Base-by-base conservation (phyloP, 2,888 invertebrate species). In the Hirtodrosophila alboralis region DNA sequence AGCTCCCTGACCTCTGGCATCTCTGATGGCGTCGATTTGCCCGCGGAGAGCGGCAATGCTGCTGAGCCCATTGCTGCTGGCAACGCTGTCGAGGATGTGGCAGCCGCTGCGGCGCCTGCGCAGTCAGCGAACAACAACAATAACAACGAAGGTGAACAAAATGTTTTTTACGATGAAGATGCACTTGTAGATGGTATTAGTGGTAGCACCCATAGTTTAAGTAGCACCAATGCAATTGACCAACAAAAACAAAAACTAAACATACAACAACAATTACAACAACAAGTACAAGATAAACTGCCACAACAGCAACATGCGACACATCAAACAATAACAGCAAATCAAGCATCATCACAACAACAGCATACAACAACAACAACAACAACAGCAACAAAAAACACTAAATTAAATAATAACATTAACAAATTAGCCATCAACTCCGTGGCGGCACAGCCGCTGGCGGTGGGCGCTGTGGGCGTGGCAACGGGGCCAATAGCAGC, bases 131-230 rank as follows among this genome's bases (percentile, higher is more conserved):
- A 65, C 56, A 81, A 80, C 56, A 86, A 76, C 77, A 87, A 76
- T 75, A 89, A 85, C 80, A 88, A 81, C 81, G 91, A 90, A 89
- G 91, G 90, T 87, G 90, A 90, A 88, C 90, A 88, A 88, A 89
- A 89, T 78, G 89, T 90, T 76, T 90, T 90, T 87, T 91, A 90
- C 83, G 90, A 90, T 84, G 90, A 90, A 84, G 90, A 90, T 83
- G 90, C 75, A 90, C 88, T 86, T 67, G 69, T 89, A 87, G 89
- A 88, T 77, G 86, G 83, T 84, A 79, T 63, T 75, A 84, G 75
- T 87, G 84, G 87, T 85, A 68, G 78, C 86, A 87, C 85, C 28
- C 57, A 30, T 85, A 83, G 78, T 85, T 76, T 79, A 61, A 88
- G 86, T 75, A 89, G 87, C 81, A 77, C 79, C 64, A 73, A 88